These are phyloP conservation scores for Lethrus apterus DNA, from an alignment of 1,140 invertebrate species.

Conservation along the genomic window DNA sequence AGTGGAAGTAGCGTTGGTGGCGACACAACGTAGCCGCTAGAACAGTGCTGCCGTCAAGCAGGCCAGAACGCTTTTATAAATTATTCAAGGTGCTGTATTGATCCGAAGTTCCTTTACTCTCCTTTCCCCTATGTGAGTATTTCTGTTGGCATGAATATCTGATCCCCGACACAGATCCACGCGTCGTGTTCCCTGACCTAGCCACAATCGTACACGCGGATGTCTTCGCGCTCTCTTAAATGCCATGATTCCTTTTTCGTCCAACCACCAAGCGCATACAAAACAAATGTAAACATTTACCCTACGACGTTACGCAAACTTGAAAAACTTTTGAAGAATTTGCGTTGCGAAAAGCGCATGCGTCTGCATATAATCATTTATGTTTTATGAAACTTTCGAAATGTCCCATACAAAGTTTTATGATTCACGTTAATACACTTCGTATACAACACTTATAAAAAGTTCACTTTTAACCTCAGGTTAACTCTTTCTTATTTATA, in stretches of 20 bases:
- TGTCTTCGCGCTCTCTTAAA: slow-evolving; percentile 12
- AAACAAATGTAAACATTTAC: too few species aligned
- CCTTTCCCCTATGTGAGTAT: slow-evolving; percentile 24
- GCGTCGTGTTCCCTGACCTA: slow-evolving; percentile 16
- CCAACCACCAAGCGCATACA: slow-evolving; percentile 1
- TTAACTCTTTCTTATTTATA: too few species aligned
- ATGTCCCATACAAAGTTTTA: too few species aligned
- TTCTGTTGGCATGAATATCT: slow-evolving; percentile 15
- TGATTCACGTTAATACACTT: too few species aligned
- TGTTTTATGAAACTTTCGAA: too few species aligned
- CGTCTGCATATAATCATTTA: too few species aligned
- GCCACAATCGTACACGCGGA: slow-evolving; percentile 6
- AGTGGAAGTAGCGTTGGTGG: slow-evolving; percentile 11
- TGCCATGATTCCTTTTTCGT: slow-evolving; percentile 9
- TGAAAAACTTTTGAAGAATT: too few species aligned
- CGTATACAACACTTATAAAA: too few species aligned
- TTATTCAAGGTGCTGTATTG: slow-evolving; percentile 39
- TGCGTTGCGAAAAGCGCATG: too few species aligned
- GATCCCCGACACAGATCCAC: slow-evolving; percentile 8
- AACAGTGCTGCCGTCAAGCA: slow-evolving; percentile 27
- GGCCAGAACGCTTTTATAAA: slow-evolving; percentile 36
- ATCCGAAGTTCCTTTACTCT: slow-evolving; percentile 31
- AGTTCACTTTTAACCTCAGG: too few species aligned
- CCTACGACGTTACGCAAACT: too few species aligned
- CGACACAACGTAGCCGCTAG: slow-evolving; percentile 27